Percentiles rank a stretch among this genome's conserved stretches.
These are phyloP conservation scores for Tribolium castaneum DNA, from an alignment of 1,140 invertebrate genomes.

Conservation along the genomic window DNA sequence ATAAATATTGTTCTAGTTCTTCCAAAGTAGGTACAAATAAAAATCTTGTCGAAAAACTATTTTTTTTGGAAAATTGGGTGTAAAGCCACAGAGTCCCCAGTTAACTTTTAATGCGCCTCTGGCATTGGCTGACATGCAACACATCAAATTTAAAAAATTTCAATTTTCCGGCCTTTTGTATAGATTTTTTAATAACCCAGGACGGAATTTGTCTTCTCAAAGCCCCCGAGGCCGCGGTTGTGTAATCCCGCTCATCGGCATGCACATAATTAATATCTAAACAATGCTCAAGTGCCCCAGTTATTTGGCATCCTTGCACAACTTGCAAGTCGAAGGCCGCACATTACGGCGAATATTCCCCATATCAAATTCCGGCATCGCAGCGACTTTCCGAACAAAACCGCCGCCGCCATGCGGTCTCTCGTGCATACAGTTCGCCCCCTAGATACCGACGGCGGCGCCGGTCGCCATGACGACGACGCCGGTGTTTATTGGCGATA, in stretches of 20 bases:
- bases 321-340: background rate
- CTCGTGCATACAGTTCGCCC: slow-evolving; percentile 11
- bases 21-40: no score
- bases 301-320: slow-evolving; percentile 33
- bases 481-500: slow-evolving; percentile 58
- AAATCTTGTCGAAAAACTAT: no score
- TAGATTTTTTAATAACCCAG: background rate
- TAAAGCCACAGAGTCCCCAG: no score
- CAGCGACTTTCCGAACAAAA: slow-evolving; percentile 17
- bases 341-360: slow-evolving; percentile 19
- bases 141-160: background rate
- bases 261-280: slow-evolving; percentile 36
- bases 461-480: slow-evolving; percentile 48
- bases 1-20: no score
- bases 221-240: background rate
- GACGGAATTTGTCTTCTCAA: background rate
- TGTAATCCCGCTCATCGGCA: background rate
- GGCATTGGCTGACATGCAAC: background rate
- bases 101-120: no score
- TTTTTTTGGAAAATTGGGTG: no score
- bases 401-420: slow-evolving; percentile 24
- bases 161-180: background rate
- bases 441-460: slow-evolving; percentile 15
- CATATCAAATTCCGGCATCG: slow-evolving; percentile 29
- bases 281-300: slow-evolving; percentile 35